Evolutionary conservation across 2,113 vertebrate species (phyloP), one percentile per base, ranked within the genome.

Genomic region (Mionectes macconnelli): DNA sequence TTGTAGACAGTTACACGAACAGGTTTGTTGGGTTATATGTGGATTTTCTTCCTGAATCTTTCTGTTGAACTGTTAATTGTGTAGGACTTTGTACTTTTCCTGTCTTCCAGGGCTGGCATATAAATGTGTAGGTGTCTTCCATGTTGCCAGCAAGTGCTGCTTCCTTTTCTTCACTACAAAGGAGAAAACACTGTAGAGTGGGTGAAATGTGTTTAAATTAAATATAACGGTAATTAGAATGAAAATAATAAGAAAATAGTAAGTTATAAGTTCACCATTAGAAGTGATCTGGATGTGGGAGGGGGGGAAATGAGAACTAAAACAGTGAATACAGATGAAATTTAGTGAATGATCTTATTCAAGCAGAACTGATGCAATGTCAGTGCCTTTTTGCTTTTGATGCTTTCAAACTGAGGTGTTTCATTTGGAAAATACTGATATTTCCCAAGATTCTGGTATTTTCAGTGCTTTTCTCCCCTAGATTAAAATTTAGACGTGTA

Each of bases 401-500:
- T 49, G 13, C 72, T 88, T 93, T 94, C 49, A 64, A 13, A 60
- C 10, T 14, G 10, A 4, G 4, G 10, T 50, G 8, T 78, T 91
- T 67, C 39, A 50, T 14, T 66, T 80, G 17, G 19, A 27, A 76
- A 87, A 72, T 35, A 82, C 1, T 55, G 18, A 0, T 33, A 27
- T 79, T 75, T 82, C 31, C 6, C n/a, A 17, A 27, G 37, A 4
- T 33, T 14, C 31, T 67, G 17, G 6, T 30, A 40, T 47, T 68
- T 88, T 13, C 4, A 2, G 1, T 64, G 5, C 0, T 6, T 55
- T 70, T 28, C 5, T 0, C 3, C 21, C 35, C 11, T 17, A 31
- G 13, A 49, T 49, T 49, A 81, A 84, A 62, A 44, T 40, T 49
- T 57, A 74, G 24, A 20, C 2, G 18, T 1, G 3, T 73, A 14